Evolutionary conservation across 2,113 vertebrate genomes (phyloP), one percentile per base, ranked within the genome.

Genomic region (Vidua macroura): DNA sequence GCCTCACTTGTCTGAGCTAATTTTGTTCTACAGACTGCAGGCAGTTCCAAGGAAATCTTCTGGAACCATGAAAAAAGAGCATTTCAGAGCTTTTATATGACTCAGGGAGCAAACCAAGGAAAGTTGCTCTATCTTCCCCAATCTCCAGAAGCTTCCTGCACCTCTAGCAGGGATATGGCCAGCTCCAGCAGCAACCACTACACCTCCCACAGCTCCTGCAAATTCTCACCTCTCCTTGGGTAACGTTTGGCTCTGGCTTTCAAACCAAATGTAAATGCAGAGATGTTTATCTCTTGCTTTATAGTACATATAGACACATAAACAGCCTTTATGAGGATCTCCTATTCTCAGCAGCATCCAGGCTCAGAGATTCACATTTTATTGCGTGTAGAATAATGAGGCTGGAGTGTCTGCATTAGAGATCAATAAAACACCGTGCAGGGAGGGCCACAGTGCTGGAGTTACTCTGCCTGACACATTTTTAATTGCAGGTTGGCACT

Each of bases 231-330:
- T 90, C 79, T 96, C 93, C 79, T 93, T 33, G 52, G 92, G 85
- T 82, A 78, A 75, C 52, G 56, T 81, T 95, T 86, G 88, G 28
- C 83, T 83, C 55, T 2, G n/a, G 33, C 41, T 90, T 84, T 83
- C 92, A 49, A 86, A 51, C 37, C 39, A 88, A 96, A 94, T 92
- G 85, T 80, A 97, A 96, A 97, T 78, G 25, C 76, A 92, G 85
- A 58, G 86, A 60, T 70, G 64, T 96, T 96, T 94, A 60, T 97
- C 83, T 93, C 92, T 46, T 86, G 83, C 80, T 95, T 94, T 96
- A 86, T 60, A 75, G 88, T 72, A 92, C 48, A 68, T 52, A 90
- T 7, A 96, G 83, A 83, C 88, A 77, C 31, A 92, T 72, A 93
- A 96, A 92, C 76, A 94, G 85, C 66, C 60, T 92, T 97, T 94